Conservation (phyloP, 2,888 invertebrate species). For the Cerceris rybyensis region DNA sequence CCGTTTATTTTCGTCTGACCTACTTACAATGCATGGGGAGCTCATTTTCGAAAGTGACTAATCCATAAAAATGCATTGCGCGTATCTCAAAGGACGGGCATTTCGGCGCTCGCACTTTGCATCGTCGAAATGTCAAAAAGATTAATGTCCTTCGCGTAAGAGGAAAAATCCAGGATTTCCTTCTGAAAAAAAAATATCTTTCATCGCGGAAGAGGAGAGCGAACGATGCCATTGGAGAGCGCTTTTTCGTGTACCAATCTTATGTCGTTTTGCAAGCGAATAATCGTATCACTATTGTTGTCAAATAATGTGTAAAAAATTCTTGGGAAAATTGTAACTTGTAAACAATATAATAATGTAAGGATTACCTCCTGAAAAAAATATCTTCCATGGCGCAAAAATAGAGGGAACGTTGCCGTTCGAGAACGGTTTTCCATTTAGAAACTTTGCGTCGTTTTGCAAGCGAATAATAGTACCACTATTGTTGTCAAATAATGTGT, state of each 20-base stretch:
- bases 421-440: conserved; percentile 31
- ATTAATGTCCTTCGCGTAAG: conserved; percentile 51
- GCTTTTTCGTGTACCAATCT: conserved; percentile 40
- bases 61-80: conserved; percentile 58
- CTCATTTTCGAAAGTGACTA: conserved; percentile 56
- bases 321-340: neutral
- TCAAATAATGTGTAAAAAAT: neutral
- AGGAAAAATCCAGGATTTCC: conserved; percentile 24
- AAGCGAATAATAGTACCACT: neutral
- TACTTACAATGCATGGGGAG: conserved; percentile 31
- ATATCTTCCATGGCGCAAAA: conserved; percentile 1
- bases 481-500: neutral
- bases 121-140: conserved; percentile 53
- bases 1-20: conserved; percentile 19
- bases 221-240: conserved; percentile 31
- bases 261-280: conserved; percentile 22
- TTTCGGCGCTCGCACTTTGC: conserved; percentile 50
- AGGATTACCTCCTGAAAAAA: neutral
- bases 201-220: neutral
- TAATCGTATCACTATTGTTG: neutral
- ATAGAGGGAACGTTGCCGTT: conserved; percentile 19
- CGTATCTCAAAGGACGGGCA: conserved; percentile 44
- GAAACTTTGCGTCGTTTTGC: conserved; percentile 40
- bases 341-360: neutral
- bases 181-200: conserved; percentile 9